These are phyloP conservation scores for Sarcophilus harrisii DNA, from an alignment of 2,797 vertebrate genomes.

Conservation along the genomic window DNA sequence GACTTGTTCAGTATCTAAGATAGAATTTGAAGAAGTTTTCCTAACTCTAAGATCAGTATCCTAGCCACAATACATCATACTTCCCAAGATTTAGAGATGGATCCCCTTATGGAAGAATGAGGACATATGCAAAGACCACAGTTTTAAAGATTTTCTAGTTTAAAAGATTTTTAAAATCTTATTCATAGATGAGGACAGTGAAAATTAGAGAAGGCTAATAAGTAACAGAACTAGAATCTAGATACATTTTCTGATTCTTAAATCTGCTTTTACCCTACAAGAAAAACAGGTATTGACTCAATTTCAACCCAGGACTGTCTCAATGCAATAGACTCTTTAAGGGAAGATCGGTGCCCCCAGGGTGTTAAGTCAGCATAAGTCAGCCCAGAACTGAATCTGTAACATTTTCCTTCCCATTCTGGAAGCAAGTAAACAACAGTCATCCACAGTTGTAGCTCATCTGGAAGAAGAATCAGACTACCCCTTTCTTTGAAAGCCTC, in stretches of 20 bases:
- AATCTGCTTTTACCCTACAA: neutral
- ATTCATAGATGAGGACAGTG: neutral
- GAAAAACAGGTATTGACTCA: neutral
- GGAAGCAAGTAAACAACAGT: neutral
- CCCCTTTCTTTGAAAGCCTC: neutral
- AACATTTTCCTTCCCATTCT: neutral
- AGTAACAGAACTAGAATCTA: neutral
- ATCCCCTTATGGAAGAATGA: neutral
- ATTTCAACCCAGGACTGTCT: neutral
- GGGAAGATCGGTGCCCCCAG: neutral
- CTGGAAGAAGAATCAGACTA: neutral
- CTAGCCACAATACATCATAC: neutral
- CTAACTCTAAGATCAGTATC: neutral
- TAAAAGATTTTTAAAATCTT: neutral
- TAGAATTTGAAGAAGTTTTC: neutral
- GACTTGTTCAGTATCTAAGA: neutral
- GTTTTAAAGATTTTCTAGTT: neutral
- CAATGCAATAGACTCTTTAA: neutral
- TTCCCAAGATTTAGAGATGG: neutral
- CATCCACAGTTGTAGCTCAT: neutral
- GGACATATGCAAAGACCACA: neutral
- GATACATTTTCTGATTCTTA: too few species aligned
- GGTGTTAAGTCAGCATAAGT: neutral
- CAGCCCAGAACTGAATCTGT: neutral
- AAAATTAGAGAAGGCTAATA: neutral